Evolutionary conservation across 2,113 vertebrate genomes (phyloP).

Genomic region (Tragelaphus imberbis): DNA sequence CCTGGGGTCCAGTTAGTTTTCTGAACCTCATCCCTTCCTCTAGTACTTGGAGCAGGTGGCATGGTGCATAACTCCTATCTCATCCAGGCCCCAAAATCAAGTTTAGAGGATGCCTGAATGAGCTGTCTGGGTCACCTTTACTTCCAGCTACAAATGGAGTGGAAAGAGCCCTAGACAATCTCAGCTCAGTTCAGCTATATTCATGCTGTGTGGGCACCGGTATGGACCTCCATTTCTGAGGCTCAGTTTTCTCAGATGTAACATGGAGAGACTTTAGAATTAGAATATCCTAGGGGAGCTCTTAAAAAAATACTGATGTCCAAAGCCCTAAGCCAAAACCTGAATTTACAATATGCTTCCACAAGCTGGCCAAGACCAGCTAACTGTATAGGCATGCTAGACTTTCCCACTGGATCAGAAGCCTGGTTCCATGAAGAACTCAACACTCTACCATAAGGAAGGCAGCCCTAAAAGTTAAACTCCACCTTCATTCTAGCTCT

Average conservation of each 20-base stretch:
- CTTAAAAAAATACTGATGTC: neutral
- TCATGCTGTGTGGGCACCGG: neutral
- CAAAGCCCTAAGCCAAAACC: neutral
- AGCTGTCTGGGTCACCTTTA: neutral
- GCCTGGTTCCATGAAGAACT: neutral
- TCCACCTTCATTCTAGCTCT: slow-evolving; percentile 8
- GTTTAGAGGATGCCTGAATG: neutral
- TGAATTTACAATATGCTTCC: neutral
- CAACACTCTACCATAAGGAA: neutral
- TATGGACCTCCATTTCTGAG: neutral
- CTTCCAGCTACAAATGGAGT: neutral
- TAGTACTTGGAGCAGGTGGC: neutral
- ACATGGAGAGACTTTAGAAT: neutral
- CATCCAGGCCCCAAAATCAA: neutral
- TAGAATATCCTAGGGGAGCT: neutral
- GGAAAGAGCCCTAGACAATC: neutral
- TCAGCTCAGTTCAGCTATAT: neutral
- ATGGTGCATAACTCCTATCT: neutral
- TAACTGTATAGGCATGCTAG: neutral
- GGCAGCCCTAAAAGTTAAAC: slow-evolving; percentile 9
- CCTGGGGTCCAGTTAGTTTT: neutral
- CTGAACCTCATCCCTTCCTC: neutral
- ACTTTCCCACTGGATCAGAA: slow-evolving; percentile 5
- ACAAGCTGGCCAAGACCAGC: neutral
- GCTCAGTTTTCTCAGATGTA: slow-evolving; percentile 19